phyloP scores from a whole-genome alignment of 2,888 invertebrate species.

The Andrena marginata region DNA sequence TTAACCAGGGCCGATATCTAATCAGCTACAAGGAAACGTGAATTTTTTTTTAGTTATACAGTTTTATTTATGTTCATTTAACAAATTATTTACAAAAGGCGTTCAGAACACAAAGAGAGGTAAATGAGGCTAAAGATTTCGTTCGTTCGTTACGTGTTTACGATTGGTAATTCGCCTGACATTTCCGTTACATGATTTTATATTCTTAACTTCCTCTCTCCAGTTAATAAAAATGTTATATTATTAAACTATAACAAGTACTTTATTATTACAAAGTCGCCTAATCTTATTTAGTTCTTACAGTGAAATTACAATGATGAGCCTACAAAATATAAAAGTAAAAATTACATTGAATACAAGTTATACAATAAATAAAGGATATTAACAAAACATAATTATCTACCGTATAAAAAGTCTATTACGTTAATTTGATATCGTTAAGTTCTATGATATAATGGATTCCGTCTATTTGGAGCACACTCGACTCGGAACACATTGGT shows the following conservation, averaged over 20 bases:
- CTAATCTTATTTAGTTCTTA: constrained; percentile 4
- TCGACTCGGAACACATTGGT: no score
- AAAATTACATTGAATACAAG: constrained; percentile 14
- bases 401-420: constrained; percentile 36
- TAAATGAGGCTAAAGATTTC: neutral
- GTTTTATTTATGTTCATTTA: constrained; percentile 28
- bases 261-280: neutral
- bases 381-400: constrained; percentile 18
- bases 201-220: constrained; percentile 9
- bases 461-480: no score
- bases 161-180: neutral
- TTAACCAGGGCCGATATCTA: constrained; percentile 15
- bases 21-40: constrained; percentile 26
- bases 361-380: constrained; percentile 43
- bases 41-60: constrained; percentile 26
- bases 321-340: constrained; percentile 5
- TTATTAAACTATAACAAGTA: constrained; percentile 9
- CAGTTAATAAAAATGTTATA: neutral
- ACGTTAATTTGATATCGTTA: neutral
- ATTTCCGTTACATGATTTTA: constrained; percentile 15
- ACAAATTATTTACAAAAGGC: constrained; percentile 29
- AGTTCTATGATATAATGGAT: no score
- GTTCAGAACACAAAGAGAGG: neutral
- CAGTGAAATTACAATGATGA: constrained; percentile 2
- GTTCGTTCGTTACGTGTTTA: constrained; percentile 11